phyloP scores from a whole-genome alignment of 2,888 invertebrate genomes.

The Synanthedon myopaeformis region DNA sequence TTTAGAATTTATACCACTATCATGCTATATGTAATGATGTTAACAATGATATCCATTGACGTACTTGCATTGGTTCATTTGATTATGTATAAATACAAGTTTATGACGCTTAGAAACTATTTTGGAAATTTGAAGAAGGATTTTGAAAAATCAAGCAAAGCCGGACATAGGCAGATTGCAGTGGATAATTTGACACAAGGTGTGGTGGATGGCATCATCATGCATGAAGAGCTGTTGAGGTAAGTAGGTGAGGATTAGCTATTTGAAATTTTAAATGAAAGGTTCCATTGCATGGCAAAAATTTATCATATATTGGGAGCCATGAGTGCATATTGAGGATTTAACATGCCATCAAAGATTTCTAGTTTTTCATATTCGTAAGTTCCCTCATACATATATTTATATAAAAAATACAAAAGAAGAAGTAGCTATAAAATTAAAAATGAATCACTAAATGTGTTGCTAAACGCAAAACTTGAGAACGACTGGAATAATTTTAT shows the following conservation, averaged over 20 bases:
- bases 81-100: slow-evolving; percentile 54
- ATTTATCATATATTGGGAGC: too few relatives aligned
- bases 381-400: too few relatives aligned
- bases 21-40: slow-evolving; percentile 31
- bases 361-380: too few relatives aligned
- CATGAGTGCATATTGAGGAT: too few relatives aligned
- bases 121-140: slow-evolving; percentile 36
- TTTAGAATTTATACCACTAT: slow-evolving; percentile 32
- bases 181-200: slow-evolving; percentile 29
- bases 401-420: too few relatives aligned
- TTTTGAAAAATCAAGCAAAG: slow-evolving; percentile 21
- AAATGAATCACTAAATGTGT: too few relatives aligned
- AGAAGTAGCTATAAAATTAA: too few relatives aligned
- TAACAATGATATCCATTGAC: slow-evolving; percentile 49
- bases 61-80: slow-evolving; percentile 37
- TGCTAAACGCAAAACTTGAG: too few relatives aligned
- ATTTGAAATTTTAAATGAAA: too few relatives aligned
- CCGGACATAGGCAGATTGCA: slow-evolving; percentile 21
- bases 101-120: slow-evolving; percentile 45
- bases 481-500: too few relatives aligned
- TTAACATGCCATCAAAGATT: too few relatives aligned
- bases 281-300: too few relatives aligned
- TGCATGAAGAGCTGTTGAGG: slow-evolving; percentile 48
- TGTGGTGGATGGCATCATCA: slow-evolving; percentile 43
- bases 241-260: slow-evolving; percentile 14